Evolutionary conservation across 2,797 vertebrate species (phyloP), one percentile per base, ranked within the genome.

Genomic region (Gadopsis bispinosus): DNA sequence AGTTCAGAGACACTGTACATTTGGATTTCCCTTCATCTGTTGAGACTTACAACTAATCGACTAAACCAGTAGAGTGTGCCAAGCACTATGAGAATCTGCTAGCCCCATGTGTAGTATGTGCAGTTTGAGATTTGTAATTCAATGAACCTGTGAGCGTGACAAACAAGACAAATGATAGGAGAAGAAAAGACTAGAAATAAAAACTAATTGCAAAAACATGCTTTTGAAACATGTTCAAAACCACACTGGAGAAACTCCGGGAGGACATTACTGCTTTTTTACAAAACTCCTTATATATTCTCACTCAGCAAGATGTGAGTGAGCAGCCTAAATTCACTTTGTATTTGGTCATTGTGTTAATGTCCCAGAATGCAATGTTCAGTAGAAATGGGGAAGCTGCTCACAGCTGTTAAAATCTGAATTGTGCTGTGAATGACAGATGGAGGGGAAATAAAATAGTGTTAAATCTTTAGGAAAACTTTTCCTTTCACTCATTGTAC

Each of bases 11-110:
- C 7, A 5, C 9, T 31, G 60, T 16, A 73, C 63, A 50, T 73
- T 67, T 62, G 9, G 35, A 73, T 65, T 69, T 69, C 60, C 9
- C 19, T 70, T 70, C 35, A 48, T 79, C 50, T 67, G 20, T 64
- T 35, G 4, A 65, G 58, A 54, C 62, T 63, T 64, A 71, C 51
- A 43, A 47, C 31, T 64, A 63, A 79, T 68, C 58, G 59, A 53
- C 72, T 26, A 68, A 76, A 76, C 9, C 47, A 33, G 22, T 10
- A 13, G 13, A 58, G 47, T 61, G 31, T 54, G 59, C 8, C 13
- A 31, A 63, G 54, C 50, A n/a, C 33, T 12, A 33, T 17, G 3
- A 13, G 14, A 45, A 66, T 35, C 41, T 35, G 4, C 33, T 13
- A 26, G 60, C 20, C 19, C 17, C 1, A 22, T 6, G 48, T 22